phyloP scores from a whole-genome alignment of 2,113 vertebrate genomes.

The Lonchura striata region DNA sequence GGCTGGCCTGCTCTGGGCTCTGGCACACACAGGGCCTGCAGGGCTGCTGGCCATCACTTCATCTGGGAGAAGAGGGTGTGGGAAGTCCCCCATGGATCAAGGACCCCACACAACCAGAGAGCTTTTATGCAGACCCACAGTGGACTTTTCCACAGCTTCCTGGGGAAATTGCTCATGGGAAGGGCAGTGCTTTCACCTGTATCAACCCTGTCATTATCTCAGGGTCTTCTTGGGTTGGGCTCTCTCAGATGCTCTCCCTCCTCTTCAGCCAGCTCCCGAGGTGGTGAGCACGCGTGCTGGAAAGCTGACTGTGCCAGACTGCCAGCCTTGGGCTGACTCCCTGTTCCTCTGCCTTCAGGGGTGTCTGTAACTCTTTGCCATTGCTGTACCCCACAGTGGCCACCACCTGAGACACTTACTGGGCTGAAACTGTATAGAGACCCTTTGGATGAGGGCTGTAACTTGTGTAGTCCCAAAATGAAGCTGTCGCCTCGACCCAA shows the following conservation, averaged over 20 bases:
- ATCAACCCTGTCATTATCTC: background rate
- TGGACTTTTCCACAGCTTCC: background rate
- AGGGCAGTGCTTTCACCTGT: background rate
- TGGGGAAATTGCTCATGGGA: background rate
- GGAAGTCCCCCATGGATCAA: background rate
- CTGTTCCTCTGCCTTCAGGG: background rate
- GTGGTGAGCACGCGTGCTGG: background rate
- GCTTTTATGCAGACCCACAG: background rate
- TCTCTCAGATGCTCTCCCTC: background rate
- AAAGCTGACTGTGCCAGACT: background rate
- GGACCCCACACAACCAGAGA: background rate
- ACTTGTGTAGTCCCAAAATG: background rate
- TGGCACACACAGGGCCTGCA: background rate
- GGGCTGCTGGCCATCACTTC: background rate
- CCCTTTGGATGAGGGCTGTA: background rate
- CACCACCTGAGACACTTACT: background rate
- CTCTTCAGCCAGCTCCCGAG: background rate
- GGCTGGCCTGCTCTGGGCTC: background rate
- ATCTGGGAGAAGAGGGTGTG: background rate
- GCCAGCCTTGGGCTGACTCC: background rate
- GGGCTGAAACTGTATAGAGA: background rate
- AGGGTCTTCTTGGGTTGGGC: background rate
- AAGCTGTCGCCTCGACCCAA: background rate
- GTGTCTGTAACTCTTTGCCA: background rate
- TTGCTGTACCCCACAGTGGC: background rate